These are phyloP conservation scores for Xanthorhoe spadicearia DNA, from an alignment of 2,888 invertebrate species.

Conservation along the genomic window DNA sequence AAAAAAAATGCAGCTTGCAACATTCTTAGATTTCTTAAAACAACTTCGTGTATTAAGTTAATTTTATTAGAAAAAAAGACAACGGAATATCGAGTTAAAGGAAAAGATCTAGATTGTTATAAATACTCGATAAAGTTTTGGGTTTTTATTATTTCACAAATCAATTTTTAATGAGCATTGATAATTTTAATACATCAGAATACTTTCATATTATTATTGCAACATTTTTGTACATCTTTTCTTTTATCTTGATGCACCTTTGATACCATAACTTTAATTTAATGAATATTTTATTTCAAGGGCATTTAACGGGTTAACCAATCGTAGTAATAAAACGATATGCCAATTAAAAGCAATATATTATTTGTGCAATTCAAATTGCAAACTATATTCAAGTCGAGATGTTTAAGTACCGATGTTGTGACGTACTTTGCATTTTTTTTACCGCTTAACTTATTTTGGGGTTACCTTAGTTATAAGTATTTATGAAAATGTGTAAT, in stretches of 20 bases:
- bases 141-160: not conserved
- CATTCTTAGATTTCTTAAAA: not conserved
- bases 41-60: too few species aligned
- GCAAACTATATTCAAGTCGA: not conserved
- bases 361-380: not conserved
- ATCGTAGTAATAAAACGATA: not conserved
- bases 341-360: not conserved
- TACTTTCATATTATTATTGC: not conserved
- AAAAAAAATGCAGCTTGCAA: not conserved
- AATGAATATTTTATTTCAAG: not conserved
- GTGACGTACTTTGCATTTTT: not conserved
- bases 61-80: not conserved
- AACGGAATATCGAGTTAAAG: not conserved
- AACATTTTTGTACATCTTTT: not conserved
- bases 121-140: too few species aligned
- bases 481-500: not conserved
- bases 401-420: not conserved
- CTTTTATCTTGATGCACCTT: not conserved
- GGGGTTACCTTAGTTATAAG: not conserved
- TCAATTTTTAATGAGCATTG: not conserved
- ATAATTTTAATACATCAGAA: not conserved
- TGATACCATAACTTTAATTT: not conserved
- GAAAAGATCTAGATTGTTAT: not conserved
- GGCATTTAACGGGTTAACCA: not conserved
- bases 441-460: not conserved